phyloP scores from a whole-genome alignment of 1,140 invertebrate species.

The Wasmannia auropunctata region DNA sequence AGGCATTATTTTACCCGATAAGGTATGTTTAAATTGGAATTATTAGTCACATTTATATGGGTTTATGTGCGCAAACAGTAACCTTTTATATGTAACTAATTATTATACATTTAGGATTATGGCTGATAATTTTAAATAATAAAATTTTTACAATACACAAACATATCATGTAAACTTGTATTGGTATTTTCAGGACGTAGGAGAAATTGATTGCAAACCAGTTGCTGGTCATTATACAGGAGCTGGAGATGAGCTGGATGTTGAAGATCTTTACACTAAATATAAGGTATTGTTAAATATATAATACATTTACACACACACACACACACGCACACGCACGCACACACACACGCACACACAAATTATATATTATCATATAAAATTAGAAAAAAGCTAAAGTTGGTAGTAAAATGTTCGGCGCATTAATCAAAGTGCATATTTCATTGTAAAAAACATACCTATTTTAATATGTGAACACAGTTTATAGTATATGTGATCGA shows the following conservation, averaged over 20 bases:
- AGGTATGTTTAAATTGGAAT: slow-evolving; percentile 84
- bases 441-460: no score
- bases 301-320: not conserved
- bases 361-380: no score
- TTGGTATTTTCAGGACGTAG: slow-evolving; percentile 86
- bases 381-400: no score
- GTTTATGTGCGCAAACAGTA: not conserved
- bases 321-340: no score
- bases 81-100: not conserved
- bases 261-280: slow-evolving; percentile 97
- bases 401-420: no score
- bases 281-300: slow-evolving; percentile 91
- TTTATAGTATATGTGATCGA: no score
- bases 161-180: not conserved
- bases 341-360: no score
- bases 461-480: no score
- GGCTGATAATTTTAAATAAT: slow-evolving; percentile 42
- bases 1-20: slow-evolving; percentile 89
- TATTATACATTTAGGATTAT: not conserved
- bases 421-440: no score
- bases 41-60: not conserved
- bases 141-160: not conserved
- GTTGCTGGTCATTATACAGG: slow-evolving; percentile 85
- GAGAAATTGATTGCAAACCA: slow-evolving; percentile 87
- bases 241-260: slow-evolving; percentile 91